Conservation (phyloP, 2,888 invertebrate genomes). For the Cordilura impudica region DNA sequence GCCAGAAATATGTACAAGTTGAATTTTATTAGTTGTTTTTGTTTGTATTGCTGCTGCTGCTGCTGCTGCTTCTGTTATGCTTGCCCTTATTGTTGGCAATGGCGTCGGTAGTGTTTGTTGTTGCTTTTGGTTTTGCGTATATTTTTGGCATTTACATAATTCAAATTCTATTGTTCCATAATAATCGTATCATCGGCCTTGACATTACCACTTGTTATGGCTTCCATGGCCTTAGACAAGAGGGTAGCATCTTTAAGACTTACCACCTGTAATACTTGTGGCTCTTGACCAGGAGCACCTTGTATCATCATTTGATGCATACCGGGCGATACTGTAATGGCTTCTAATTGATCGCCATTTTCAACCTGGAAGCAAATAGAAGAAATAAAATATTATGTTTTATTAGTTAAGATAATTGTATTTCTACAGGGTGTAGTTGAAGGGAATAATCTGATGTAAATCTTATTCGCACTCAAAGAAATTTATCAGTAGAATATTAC, state of each 20-base stretch:
- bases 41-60: not conserved
- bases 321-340: constrained; percentile 87
- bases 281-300: constrained; percentile 83
- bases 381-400: not conserved
- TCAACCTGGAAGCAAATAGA: constrained; percentile 81
- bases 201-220: constrained; percentile 81
- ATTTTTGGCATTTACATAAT: constrained; percentile 21
- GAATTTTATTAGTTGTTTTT: not conserved
- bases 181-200: constrained; percentile 84
- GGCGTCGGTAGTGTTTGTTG: not conserved
- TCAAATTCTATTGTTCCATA: constrained; percentile 75
- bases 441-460: too few species aligned
- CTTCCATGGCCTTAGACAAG: constrained; percentile 88
- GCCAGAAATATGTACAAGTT: constrained; percentile 22
- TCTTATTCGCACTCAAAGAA: too few species aligned
- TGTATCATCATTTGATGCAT: constrained; percentile 91
- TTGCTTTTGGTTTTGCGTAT: constrained; percentile 6
- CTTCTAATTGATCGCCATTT: constrained; percentile 86
- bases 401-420: too few species aligned
- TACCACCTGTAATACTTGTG: constrained; percentile 89
- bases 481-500: too few species aligned
- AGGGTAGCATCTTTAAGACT: constrained; percentile 91
- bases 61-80: not conserved
- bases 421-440: too few species aligned
- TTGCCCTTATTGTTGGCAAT: not conserved